Conservation (phyloP, 2,888 invertebrate species). For the Serrognathus titanus region DNA sequence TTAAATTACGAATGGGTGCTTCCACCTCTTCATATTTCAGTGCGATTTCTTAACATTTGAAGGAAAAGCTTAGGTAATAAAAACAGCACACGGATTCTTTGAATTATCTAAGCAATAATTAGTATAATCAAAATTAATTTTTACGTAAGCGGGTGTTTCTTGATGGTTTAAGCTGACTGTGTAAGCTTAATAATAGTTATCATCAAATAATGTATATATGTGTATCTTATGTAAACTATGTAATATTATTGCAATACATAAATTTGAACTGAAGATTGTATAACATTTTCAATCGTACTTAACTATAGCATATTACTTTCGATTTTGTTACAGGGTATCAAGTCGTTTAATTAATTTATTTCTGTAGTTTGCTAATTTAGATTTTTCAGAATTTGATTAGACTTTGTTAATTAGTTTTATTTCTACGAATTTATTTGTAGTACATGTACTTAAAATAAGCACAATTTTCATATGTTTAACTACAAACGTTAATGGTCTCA, state of each 20-base stretch:
- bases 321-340: too few relatives aligned
- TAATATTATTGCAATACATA: slow-evolving; percentile 10
- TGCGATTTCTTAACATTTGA: not conserved
- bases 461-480: too few relatives aligned
- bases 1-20: not conserved
- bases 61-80: slow-evolving; percentile 11
- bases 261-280: not conserved
- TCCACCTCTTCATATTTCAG: not conserved
- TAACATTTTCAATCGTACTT: too few relatives aligned
- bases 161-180: slow-evolving; percentile 9
- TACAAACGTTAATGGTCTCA: too few relatives aligned
- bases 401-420: too few relatives aligned
- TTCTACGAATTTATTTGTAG: too few relatives aligned
- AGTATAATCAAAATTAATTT: slow-evolving; percentile 2
- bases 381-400: too few relatives aligned
- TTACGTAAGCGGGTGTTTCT: slow-evolving; percentile 12
- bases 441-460: too few relatives aligned
- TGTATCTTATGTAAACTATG: slow-evolving; percentile 12
- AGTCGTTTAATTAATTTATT: too few relatives aligned
- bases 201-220: slow-evolving; percentile 14
- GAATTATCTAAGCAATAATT: slow-evolving; percentile 16
- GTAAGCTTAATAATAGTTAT: slow-evolving; percentile 7
- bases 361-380: too few relatives aligned
- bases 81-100: slow-evolving; percentile 1
- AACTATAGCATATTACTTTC: too few relatives aligned